Percentiles rank a stretch among this genome's conserved stretches.
Evolutionary conservation across 2,888 invertebrate genomes (phyloP).

Genomic region (Scaptodrosophila latifasciaeformis): DNA sequence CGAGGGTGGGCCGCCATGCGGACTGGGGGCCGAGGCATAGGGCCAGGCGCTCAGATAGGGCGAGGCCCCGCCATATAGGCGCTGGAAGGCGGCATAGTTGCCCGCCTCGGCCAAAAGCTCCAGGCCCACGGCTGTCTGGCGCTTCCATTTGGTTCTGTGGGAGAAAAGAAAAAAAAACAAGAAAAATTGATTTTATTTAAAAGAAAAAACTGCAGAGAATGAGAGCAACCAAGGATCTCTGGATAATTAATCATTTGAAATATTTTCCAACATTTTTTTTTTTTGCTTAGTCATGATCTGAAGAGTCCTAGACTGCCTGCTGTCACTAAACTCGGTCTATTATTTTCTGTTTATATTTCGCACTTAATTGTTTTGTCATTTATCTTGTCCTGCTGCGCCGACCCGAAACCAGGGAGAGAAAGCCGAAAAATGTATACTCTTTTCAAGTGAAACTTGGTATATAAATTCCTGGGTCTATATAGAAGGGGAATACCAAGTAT

Average conservation of each 20-base stretch:
- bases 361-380: conserved; percentile 73
- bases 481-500: too few relatives aligned
- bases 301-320: too few relatives aligned
- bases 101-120: conserved; percentile 98
- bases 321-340: too few relatives aligned
- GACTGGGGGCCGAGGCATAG: conserved; percentile 77
- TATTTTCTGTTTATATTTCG: conserved; percentile 71
- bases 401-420: conserved; percentile 18
- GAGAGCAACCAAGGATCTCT: not conserved
- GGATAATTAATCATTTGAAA: too few relatives aligned
- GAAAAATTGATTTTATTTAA: not conserved
- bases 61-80: conserved; percentile 85
- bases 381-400: conserved; percentile 48
- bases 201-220: too few relatives aligned
- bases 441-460: too few relatives aligned
- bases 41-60: conserved; percentile 81
- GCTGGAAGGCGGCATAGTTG: conserved; percentile 97
- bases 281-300: too few relatives aligned
- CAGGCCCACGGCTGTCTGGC: conserved; percentile 97
- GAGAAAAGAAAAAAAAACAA: not conserved
- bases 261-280: too few relatives aligned
- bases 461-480: too few relatives aligned
- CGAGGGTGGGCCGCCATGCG: conserved; percentile 80
- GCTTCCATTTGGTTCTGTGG: conserved; percentile 96
- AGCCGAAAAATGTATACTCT: not conserved